These are phyloP conservation scores for Drosophila dunni DNA, from an alignment of 1,140 invertebrate species.

Conservation along the genomic window DNA sequence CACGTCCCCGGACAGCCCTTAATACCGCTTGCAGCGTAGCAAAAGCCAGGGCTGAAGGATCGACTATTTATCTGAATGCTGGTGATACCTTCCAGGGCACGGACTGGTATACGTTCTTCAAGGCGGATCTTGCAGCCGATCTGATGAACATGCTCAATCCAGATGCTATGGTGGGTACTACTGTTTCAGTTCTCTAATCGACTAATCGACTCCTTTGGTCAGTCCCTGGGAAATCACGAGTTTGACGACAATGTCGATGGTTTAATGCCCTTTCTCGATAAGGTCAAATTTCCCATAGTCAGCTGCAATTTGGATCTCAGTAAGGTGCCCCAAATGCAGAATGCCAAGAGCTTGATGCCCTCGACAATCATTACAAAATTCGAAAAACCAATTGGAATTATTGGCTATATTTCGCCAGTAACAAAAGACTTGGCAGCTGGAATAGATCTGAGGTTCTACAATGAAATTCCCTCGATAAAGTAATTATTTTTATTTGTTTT, in stretches of 20 bases:
- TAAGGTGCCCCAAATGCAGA: constrained; percentile 87
- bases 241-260: constrained; percentile 93
- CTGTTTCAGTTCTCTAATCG: not conserved
- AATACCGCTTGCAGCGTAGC: constrained; percentile 84
- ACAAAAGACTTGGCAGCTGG: constrained; percentile 88
- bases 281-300: constrained; percentile 89
- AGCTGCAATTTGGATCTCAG: constrained; percentile 90
- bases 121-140: constrained; percentile 89
- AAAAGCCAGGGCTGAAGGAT: constrained; percentile 85
- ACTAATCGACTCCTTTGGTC: constrained; percentile 14
- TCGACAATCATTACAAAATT: constrained; percentile 88
- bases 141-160: constrained; percentile 91
- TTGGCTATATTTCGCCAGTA: constrained; percentile 94
- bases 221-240: constrained; percentile 97
- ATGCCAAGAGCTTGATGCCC: constrained; percentile 84
- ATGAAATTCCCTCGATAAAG: constrained; percentile 90
- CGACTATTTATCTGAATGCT: constrained; percentile 91
- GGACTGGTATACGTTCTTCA: constrained; percentile 91
- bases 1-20: not conserved
- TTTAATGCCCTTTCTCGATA: constrained; percentile 90
- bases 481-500: constrained; percentile 12
- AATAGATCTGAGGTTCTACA: constrained; percentile 88
- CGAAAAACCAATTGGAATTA: constrained; percentile 90
- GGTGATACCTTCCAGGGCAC: constrained; percentile 96
- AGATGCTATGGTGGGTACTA: constrained; percentile 91